These are phyloP conservation scores for Nesogale talazaci DNA, from an alignment of 2,113 vertebrate species.

Conservation along the genomic window DNA sequence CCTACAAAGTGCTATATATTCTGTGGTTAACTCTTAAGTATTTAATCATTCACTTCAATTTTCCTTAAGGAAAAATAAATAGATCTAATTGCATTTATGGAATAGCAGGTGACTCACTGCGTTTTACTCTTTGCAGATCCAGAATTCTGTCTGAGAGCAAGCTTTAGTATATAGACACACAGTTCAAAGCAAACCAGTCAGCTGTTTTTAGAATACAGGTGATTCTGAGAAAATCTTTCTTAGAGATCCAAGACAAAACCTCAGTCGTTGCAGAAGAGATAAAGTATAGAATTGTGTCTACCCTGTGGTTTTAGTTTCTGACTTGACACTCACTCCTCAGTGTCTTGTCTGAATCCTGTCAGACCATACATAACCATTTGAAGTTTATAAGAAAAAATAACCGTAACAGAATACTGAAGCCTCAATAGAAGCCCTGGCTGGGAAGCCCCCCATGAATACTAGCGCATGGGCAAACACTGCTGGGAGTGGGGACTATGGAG, in stretches of 20 bases:
- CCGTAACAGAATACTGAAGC: not conserved
- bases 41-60: slow-evolving; percentile 46
- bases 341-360: not conserved
- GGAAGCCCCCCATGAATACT: not conserved
- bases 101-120: not conserved
- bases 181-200: not conserved
- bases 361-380: not conserved
- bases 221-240: not conserved
- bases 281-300: not conserved
- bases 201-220: not conserved
- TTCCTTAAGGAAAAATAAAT: slow-evolving; percentile 31
- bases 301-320: not conserved
- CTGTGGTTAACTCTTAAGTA: not conserved
- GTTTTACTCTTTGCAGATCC: not conserved
- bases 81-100: not conserved
- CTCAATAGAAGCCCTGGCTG: not conserved
- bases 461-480: not conserved
- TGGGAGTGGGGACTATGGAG: too few species aligned
- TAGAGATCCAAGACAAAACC: not conserved
- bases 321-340: not conserved
- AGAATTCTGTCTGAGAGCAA: not conserved
- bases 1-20: not conserved
- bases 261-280: not conserved
- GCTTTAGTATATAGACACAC: not conserved
- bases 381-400: not conserved